phyloP scores from a whole-genome alignment of 2,797 vertebrate genomes.

The Mus spretus region DNA sequence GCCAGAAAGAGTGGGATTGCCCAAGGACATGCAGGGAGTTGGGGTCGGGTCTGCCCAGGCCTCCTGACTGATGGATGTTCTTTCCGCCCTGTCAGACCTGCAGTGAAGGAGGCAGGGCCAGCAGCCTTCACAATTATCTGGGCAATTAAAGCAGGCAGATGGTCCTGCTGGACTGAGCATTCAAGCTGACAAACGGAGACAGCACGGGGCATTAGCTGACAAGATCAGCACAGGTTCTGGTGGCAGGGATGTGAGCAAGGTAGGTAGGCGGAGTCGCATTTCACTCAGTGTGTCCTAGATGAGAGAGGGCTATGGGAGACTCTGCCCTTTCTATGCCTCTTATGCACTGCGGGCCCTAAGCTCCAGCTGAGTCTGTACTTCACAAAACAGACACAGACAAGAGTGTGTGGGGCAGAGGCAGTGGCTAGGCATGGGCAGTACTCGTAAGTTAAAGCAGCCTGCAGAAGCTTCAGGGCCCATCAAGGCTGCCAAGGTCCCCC shows the following conservation, averaged over 20 bases:
- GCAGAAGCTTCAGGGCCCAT: no score
- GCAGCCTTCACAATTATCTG: background rate
- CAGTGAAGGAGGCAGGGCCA: background rate
- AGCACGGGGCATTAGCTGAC: background rate
- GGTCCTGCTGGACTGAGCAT: background rate
- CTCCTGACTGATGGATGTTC: background rate
- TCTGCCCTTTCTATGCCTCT: background rate
- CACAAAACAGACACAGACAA: background rate
- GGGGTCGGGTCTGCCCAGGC: rapidly evolving
- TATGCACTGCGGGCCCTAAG: background rate
- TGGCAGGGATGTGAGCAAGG: background rate
- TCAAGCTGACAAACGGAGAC: background rate
- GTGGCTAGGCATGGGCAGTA: background rate
- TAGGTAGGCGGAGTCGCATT: background rate
- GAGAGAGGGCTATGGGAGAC: no score
- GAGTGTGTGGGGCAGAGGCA: background rate
- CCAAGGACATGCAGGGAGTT: background rate
- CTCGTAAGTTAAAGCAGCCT: background rate
- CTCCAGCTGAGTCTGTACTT: background rate
- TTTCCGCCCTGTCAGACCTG: background rate
- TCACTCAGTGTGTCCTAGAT: background rate
- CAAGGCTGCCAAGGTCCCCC: background rate
- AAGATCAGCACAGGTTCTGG: background rate
- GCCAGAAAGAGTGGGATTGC: background rate
- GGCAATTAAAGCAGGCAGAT: slow-evolving; percentile 55